These are phyloP conservation scores for Cassiopea xamachana DNA, from an alignment of 30 jellyfish, hydroid and myxozoan species.

Conservation along the genomic window DNA sequence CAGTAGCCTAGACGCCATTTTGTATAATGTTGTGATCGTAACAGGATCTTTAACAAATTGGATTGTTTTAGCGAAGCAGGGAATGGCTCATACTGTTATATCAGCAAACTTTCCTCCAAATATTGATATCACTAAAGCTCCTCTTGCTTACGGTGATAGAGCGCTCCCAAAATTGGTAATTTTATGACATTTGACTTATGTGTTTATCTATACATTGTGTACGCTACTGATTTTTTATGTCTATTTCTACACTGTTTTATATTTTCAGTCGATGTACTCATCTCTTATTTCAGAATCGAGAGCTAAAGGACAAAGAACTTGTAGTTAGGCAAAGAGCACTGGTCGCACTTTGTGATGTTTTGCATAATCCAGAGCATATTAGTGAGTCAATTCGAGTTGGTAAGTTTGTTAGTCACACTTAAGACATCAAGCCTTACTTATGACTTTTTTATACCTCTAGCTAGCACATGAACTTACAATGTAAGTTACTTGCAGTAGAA, in stretches of 20 bases:
- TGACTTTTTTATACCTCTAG: not conserved
- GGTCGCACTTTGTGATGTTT: conserved; percentile 91
- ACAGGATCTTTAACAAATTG: not conserved
- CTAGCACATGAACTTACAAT: no score
- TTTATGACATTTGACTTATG: not conserved
- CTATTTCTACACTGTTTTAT: no score
- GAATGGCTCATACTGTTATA: conserved; percentile 93
- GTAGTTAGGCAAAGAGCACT: conserved; percentile 86
- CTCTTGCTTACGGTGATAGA: conserved; percentile 95
- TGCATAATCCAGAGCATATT: conserved; percentile 93
- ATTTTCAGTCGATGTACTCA: no score
- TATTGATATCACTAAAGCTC: conserved; percentile 94
- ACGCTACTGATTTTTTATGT: no score
- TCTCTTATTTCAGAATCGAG: conserved; percentile 75
- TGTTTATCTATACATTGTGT: no score
- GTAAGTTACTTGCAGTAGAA: no score
- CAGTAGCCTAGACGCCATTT: not conserved
- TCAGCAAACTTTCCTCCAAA: conserved; percentile 94
- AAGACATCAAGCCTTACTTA: not conserved
- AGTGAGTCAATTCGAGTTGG: conserved; percentile 86
- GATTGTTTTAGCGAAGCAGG: not conserved
- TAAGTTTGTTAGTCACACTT: conserved; percentile 4
- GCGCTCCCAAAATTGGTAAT: conserved; percentile 95
- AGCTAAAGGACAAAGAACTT: conserved; percentile 61
- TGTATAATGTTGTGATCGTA: not conserved